Evolutionary conservation across 1,140 invertebrate species (phyloP), one percentile per base, ranked within the genome.

Genomic region (Triops longicaudatus): DNA sequence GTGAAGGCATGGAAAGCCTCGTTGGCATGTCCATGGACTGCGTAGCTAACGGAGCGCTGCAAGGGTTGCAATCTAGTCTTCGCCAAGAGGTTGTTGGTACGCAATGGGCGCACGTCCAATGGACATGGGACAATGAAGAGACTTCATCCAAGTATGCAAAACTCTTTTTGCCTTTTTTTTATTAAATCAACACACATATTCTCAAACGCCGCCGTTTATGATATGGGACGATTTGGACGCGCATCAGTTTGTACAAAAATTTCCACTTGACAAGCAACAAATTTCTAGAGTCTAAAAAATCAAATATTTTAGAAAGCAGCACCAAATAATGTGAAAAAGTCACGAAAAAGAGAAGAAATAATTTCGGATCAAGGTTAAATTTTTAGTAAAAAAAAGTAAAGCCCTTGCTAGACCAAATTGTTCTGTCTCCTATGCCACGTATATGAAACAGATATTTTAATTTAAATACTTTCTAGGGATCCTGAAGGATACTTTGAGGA

Each of bases 21-120:
- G 50, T 22, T 63, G 50, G 50, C n/a, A 63, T 63, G 50, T 63
- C 50, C 50, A 63, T 63, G 50, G 50, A 63, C 11, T 63, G 50
- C 22, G 50, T 63, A 63, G 14, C 50, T 22, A 63, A 63, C 50
- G 50, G 50, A 14, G 50, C 50, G 22, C 14, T 63, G 50, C 50
- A 63, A 63, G 50, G 50, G 22, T 63, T 63, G 50, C 50, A 63
- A 63, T 63, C 50, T 63, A 63, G 50, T 63, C 50, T 63, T 22
- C 50, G 50, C 9, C 50, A 63, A 63, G 50, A 63, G 17, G 10
- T 63, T 63, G 50, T 5, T 63, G 50, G 50, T 22, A 63, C 22
- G 50, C 50, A 63, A 63, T 63, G 50, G 50, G 14, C 50, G 14
- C 50, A 63, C 14, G 50, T 63, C 17, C 50, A 63, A 14, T 63